phyloP scores from a whole-genome alignment of 2,888 invertebrate genomes.

The Drosophila aldrichi region DNA sequence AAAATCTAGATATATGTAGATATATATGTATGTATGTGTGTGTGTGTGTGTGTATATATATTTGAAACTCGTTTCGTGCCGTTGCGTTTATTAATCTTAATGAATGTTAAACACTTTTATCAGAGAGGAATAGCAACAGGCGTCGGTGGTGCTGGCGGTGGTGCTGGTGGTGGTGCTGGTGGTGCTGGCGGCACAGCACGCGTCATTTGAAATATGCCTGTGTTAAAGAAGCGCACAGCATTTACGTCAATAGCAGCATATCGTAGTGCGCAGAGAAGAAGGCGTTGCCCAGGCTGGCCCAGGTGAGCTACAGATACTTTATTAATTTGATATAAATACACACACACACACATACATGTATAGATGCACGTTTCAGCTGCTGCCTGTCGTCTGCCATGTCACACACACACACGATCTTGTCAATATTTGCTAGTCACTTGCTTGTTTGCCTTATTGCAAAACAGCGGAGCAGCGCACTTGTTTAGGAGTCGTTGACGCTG shows the following conservation, averaged over 20 bases:
- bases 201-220: constrained; percentile 66
- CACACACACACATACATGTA: neutral
- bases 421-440: constrained; percentile 77
- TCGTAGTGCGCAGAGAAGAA: constrained; percentile 5
- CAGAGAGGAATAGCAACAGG: constrained; percentile 53
- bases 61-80: constrained; percentile 69
- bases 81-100: constrained; percentile 79
- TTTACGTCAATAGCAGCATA: constrained; percentile 62
- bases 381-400: constrained; percentile 13
- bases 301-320: constrained; percentile 32
- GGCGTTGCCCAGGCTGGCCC: constrained; percentile 22
- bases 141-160: constrained; percentile 1
- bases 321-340: constrained; percentile 35
- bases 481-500: constrained; percentile 61
- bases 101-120: constrained; percentile 82
- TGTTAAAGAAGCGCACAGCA: constrained; percentile 59
- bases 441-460: constrained; percentile 67
- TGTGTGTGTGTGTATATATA: constrained; percentile 24
- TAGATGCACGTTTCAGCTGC: neutral
- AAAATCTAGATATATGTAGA: neutral
- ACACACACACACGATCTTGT: constrained; percentile 61
- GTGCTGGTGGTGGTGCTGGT: neutral
- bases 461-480: constrained; percentile 59
- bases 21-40: too few relatives aligned
- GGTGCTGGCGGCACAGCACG: constrained; percentile 52